Base-by-base conservation (phyloP, 2,888 invertebrate species). In the Harpalus rufipes region DNA sequence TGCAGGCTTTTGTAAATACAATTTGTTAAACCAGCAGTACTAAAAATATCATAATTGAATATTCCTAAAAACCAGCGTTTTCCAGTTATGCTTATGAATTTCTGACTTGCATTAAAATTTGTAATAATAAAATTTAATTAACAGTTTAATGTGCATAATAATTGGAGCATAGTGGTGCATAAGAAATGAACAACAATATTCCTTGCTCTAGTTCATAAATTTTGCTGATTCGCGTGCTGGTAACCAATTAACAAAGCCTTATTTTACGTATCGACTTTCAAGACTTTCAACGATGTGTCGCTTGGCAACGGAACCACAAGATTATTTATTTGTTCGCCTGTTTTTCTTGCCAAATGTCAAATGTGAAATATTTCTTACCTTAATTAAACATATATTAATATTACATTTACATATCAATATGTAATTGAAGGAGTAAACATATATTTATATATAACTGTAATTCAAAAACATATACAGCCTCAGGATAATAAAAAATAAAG, bases 291-390 rank as follows among this genome's bases (percentile, higher is more conserved):
- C 32, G 6, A 6, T 32, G 18, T 39, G 68, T 68, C 12, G 18
- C 72, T 44, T 18, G 51, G 72, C 51, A 74, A 74, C 72, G 44
- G 51, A 74, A 74, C 72, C 72, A 18, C 44, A 74, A 44, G 68
- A 74, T 74, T 74, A 16, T 44, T 74, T 74, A 44, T 74, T 74
- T 18, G 44, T 68, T 39, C 41, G 41, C 16, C n/a, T 74, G 51
- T 74, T 74, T 74, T 74, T 25, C 14, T 7, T n/a, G 32, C n/a
- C 16, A 74, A 74, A 74, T 74, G 44, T 74, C 72, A 74, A 74
- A 44, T 44, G 68, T 39, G 39, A 41, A n/a, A 12, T 68, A 68
- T 68, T 68, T 18, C 44, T n/a, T 68, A 21, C 32, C 32, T 32
- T 32, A 32, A 32, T 32, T 32, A 32, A 5, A 32, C 32, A 32